phyloP scores from a whole-genome alignment of 2,113 vertebrate genomes.

The Platichthys flesus region DNA sequence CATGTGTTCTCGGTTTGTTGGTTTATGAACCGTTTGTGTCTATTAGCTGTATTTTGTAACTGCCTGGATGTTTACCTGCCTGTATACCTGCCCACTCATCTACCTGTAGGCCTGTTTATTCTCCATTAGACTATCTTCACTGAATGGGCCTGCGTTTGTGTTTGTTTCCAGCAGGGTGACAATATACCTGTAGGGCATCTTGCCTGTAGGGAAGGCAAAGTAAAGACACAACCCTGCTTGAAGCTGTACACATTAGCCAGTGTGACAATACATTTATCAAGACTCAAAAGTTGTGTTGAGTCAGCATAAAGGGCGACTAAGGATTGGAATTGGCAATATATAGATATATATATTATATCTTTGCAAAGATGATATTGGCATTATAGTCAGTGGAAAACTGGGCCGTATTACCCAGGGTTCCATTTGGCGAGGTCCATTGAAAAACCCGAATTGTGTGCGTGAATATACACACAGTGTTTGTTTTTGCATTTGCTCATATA shows the following conservation, averaged over 20 bases:
- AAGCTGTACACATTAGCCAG: not conserved
- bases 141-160: not conserved
- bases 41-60: not conserved
- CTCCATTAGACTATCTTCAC: not conserved
- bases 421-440: no score
- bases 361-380: no score
- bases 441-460: no score
- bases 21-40: not conserved
- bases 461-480: no score
- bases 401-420: no score
- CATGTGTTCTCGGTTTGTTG: not conserved
- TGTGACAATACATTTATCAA: not conserved
- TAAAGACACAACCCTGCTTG: conserved; percentile 7
- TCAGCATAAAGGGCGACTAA: not conserved
- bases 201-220: not conserved
- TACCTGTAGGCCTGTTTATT: not conserved
- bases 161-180: not conserved
- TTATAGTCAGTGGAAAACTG: no score
- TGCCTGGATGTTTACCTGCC: not conserved
- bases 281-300: not conserved
- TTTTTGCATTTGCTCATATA: no score
- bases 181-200: conserved; percentile 41
- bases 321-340: no score
- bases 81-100: not conserved
- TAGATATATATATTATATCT: no score